phyloP scores from a whole-genome alignment of 2,888 invertebrate species.

The Drosophila barbarae region DNA sequence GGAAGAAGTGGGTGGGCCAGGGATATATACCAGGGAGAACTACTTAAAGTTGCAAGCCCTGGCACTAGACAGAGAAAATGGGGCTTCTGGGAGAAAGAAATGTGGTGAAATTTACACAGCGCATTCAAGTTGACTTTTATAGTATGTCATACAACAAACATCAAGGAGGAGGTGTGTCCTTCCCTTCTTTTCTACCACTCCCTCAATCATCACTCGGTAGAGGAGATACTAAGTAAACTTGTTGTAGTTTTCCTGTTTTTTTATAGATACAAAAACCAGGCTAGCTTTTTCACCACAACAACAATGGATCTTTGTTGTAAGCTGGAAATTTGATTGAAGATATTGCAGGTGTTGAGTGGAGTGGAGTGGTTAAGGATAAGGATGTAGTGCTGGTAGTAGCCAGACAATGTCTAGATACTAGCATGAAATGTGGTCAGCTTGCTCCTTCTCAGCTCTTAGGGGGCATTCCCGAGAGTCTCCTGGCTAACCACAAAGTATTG shows the following conservation, averaged over 20 bases:
- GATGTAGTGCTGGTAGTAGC: background rate
- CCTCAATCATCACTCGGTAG: constrained; percentile 14
- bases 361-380: constrained; percentile 28
- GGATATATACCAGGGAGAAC: constrained; percentile 42
- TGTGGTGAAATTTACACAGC: constrained; percentile 30
- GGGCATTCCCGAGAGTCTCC: constrained; percentile 9
- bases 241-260: constrained; percentile 14
- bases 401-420: background rate
- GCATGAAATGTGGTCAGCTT: constrained; percentile 21
- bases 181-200: background rate
- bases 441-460: background rate
- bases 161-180: constrained; percentile 2
- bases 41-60: constrained; percentile 71
- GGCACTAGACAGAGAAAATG: constrained; percentile 11
- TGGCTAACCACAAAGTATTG: constrained; percentile 28
- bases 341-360: constrained; percentile 36
- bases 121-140: constrained; percentile 61
- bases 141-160: constrained; percentile 68
- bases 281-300: constrained; percentile 6
- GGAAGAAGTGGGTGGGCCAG: constrained; percentile 7
- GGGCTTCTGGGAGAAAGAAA: constrained; percentile 8
- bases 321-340: constrained; percentile 39
- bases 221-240: constrained; percentile 38
- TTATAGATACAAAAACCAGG: constrained; percentile 4
- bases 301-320: constrained; percentile 27